Evolutionary conservation across 2,797 vertebrate genomes (phyloP), one percentile per base, ranked within the genome.

Genomic region (Acanthurus lineatus): DNA sequence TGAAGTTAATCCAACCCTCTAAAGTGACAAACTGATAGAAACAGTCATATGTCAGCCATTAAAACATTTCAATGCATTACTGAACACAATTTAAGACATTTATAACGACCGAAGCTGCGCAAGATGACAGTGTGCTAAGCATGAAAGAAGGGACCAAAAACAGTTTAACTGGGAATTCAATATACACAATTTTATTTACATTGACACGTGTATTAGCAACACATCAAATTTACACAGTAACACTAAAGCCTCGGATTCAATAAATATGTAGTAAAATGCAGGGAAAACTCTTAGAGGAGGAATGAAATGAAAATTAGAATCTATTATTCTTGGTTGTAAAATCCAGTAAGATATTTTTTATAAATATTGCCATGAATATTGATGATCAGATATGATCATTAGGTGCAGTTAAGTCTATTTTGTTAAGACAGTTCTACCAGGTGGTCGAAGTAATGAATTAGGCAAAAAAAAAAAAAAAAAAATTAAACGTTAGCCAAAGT

Each of bases 171-270:
- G 77, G 63, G 69, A 87, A 88, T 91, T 88, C 77, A 91, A 83
- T 88, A 81, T 90, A 84, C 83, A 91, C 69, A 89, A 58, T 87
- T 95, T 95, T 95, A 95, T 95, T 95, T 94, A 94, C 93, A 95
- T 80, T 91, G 86, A 94, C 88, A 92, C 80, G 59, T 90, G 66
- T 86, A 88, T 91, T 73, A 89, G 86, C 79, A 92, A 90, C 80
- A 91, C 88, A 89, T 87, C 79, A 86, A 76, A 88, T 93, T 63
- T 93, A 90, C 83, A 93, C 78, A 87, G 81, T 82, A 93, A 84
- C 81, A 89, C 82, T 89, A 88, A 88, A 90, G 88, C 84, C 75
- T 80, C 51, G 42, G 57, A 49, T 93, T 89, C 87, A 93, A 95
- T 95, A 96, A 95, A 95, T 94, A 95, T 88, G 86, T 75, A 90